Evolutionary conservation across 2,113 vertebrate genomes (phyloP).

Genomic region (Psilopogon haemacephalus): DNA sequence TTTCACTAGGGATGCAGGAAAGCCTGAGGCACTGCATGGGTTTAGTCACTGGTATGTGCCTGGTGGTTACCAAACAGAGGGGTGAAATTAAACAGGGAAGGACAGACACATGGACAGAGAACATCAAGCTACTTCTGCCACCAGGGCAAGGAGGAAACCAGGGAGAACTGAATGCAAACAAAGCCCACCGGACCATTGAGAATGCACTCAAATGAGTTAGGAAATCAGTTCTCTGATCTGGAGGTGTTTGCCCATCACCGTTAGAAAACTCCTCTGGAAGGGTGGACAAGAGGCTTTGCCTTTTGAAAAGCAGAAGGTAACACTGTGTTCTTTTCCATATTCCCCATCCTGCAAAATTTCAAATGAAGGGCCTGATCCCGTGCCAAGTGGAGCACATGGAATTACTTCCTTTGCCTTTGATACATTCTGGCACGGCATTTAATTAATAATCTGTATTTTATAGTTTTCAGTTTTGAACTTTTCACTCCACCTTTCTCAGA

Average conservation of each 20-base stretch:
- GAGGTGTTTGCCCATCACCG: background rate
- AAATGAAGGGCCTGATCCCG: conserved; percentile 10
- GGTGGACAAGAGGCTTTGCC: background rate
- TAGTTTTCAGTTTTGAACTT: conserved; percentile 50
- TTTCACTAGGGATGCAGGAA: background rate
- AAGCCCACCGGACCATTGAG: background rate
- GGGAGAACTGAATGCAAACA: background rate
- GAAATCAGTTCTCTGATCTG: background rate
- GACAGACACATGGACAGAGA: background rate
- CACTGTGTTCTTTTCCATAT: conserved; percentile 1
- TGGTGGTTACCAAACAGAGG: background rate
- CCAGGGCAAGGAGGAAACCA: background rate
- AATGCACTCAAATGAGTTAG: background rate
- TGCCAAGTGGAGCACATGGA: conserved; percentile 62
- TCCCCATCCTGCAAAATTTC: conserved; percentile 24
- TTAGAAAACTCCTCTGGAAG: background rate
- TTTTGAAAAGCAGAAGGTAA: conserved; percentile 17
- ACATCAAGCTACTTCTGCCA: background rate
- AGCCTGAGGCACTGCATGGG: background rate
- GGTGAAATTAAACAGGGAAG: background rate
- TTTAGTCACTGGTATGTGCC: background rate
- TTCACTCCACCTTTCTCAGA: conserved; percentile 50
- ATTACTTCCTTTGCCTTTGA: conserved; percentile 64
- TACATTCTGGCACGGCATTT: conserved; percentile 54
- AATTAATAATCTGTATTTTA: conserved; percentile 54